Percentiles rank a stretch among this genome's conserved stretches.
phyloP scores from a whole-genome alignment of 2,888 invertebrate species.

The Epinotia brunnichana region DNA sequence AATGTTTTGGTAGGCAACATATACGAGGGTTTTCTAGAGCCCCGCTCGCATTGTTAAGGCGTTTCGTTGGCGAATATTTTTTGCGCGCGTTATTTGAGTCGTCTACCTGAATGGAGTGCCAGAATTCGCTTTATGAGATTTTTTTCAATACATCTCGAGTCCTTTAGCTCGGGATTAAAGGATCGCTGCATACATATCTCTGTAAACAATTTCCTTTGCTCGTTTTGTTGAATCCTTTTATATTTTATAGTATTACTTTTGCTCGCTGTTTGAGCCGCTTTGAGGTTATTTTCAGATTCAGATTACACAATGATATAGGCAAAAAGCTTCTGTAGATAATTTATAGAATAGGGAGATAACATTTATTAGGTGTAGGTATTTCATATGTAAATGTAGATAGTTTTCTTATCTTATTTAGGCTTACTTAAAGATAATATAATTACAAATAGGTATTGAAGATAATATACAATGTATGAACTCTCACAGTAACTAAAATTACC shows the following conservation, averaged over 20 bases:
- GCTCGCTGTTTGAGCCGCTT: conserved; percentile 27
- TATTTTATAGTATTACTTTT: conserved; percentile 42
- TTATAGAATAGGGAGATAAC: not conserved
- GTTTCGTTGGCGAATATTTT: conserved; percentile 74
- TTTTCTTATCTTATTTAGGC: not conserved
- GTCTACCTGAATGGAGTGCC: conserved; percentile 81
- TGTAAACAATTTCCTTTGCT: conserved; percentile 67
- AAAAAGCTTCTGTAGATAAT: not conserved
- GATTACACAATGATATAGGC: conserved; percentile 3
- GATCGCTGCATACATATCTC: conserved; percentile 63
- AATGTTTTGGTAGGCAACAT: conserved; percentile 84
- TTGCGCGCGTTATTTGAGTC: conserved; percentile 77
- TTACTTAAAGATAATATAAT: conserved; percentile 5
- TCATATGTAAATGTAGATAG: not conserved
- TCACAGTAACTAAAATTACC: too few relatives aligned
- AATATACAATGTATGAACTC: not conserved
- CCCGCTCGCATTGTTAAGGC: conserved; percentile 74
- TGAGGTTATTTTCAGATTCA: conserved; percentile 25
- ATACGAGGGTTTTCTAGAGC: conserved; percentile 81
- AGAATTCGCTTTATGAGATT: conserved; percentile 82
- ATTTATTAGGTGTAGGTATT: conserved; percentile 5
- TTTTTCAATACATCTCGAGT: conserved; percentile 67
- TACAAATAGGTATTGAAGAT: not conserved
- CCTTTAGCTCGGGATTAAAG: conserved; percentile 70
- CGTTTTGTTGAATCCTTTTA: conserved; percentile 57